Evolutionary conservation across 2,113 vertebrate species (phyloP).

Genomic region (Seriola quinqueradiata): DNA sequence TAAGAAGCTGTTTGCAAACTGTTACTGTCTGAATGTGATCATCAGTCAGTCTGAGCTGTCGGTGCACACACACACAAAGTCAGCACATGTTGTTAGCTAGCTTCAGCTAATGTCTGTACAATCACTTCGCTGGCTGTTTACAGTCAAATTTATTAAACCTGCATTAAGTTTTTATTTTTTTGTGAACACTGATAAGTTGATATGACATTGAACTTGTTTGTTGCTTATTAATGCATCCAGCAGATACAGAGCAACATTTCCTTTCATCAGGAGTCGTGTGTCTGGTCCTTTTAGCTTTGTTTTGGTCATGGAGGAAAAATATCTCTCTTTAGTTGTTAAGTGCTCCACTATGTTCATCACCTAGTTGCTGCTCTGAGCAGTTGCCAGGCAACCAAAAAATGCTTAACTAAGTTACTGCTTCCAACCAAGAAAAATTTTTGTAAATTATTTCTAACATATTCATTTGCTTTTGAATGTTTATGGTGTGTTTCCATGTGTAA

Average conservation of each 20-base stretch:
- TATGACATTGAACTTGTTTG: background rate
- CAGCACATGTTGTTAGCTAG: background rate
- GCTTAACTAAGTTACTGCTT: background rate
- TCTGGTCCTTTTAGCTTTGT: background rate
- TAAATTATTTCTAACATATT: background rate
- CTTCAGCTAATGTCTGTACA: background rate
- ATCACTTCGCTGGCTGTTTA: background rate
- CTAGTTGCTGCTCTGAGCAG: background rate
- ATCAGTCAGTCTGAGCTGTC: background rate
- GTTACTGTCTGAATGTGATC: background rate
- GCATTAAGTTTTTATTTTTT: background rate
- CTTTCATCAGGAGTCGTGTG: no score
- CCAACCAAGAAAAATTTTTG: background rate
- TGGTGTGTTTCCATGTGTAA: background rate
- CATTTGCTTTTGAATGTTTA: background rate
- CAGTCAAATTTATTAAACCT: background rate
- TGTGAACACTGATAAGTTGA: background rate
- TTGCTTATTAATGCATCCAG: background rate
- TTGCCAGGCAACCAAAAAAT: slow-evolving; percentile 13
- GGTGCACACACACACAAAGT: background rate
- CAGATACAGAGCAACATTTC: background rate
- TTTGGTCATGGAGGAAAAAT: slow-evolving; percentile 2
- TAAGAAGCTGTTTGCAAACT: background rate
- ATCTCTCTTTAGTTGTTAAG: background rate
- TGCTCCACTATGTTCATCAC: background rate